These are phyloP conservation scores for Siniperca scherzeri DNA, from an alignment of 2,797 vertebrate genomes.

Conservation along the genomic window DNA sequence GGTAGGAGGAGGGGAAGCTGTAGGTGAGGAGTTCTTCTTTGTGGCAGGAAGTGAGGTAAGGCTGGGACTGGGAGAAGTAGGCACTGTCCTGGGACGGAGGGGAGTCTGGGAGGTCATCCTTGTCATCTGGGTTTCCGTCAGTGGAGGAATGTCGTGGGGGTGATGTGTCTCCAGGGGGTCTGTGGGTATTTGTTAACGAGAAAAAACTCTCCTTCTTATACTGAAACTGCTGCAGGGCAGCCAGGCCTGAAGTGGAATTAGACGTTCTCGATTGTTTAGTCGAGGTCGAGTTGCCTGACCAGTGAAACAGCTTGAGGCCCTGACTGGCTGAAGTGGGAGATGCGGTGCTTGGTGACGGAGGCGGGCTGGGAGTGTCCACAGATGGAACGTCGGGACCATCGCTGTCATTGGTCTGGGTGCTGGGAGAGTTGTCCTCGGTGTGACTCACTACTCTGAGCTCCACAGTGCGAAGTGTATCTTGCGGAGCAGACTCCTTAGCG, in stretches of 20 bases:
- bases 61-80: constrained; percentile 83
- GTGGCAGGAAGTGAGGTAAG: constrained; percentile 37
- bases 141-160: constrained; percentile 1
- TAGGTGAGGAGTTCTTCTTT: constrained; percentile 36
- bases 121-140: constrained; percentile 35
- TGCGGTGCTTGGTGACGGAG: constrained; percentile 29
- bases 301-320: constrained; percentile 83
- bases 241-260: constrained; percentile 51
- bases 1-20: constrained; percentile 12
- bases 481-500: constrained; percentile 33
- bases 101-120: constrained; percentile 58
- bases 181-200: constrained; percentile 3
- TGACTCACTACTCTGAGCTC: neutral
- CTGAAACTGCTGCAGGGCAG: constrained; percentile 82
- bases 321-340: constrained; percentile 52
- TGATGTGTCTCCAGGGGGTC: neutral
- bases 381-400: constrained; percentile 37
- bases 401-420: constrained; percentile 16
- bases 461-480: constrained; percentile 22
- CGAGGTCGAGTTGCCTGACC: constrained; percentile 76
- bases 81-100: constrained; percentile 81
- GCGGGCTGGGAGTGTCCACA: constrained; percentile 67
- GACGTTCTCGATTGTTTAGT: constrained; percentile 48
- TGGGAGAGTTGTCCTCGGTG: neutral
- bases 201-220: constrained; percentile 69